Base-by-base conservation (phyloP, 2,113 vertebrate genomes). In the Pelecanus crispus region DNA sequence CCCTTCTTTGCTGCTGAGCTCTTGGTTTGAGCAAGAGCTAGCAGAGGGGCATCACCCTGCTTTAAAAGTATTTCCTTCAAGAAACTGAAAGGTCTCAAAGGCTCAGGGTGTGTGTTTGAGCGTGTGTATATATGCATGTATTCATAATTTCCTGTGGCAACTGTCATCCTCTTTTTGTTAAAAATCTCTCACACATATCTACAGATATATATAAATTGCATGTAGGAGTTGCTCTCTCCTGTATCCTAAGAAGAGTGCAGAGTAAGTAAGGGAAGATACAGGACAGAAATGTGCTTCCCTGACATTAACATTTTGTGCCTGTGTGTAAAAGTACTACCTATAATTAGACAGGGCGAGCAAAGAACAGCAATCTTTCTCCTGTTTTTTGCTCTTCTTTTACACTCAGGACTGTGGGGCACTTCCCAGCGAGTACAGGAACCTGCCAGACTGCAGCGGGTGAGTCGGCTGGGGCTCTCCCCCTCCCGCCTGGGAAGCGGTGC, bases 191-290 rank as follows among this genome's bases (percentile, higher is more conserved):
- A 21, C 58, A 20, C 58, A 17, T 62, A 88, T 92, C 59, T 65
- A 73, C 59, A 77, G 88, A 86, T 95, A 91, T 86, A 91, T 93
- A 96, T 88, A 96, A 91, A 88, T 82, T 88, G 31, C 42, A 80
- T 80, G 94, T 95, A 79, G 95, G 94, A 96, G 91, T 96, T 96
- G 65, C 84, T 85, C 40, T 82, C 81, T 80, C 49, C 29, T 80
- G 36, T 85, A 70, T 53, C 66, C 78, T 53, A 31, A 81, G 86
- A 77, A 78, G 73, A 56, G 25, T 32, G 62, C 31, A 80, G 93
- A 85, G 66, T 56, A 80, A 86, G 63, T 66, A 67, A 79, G 25
- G 59, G 70, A 87, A 85, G 66, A 53, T 28, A 67, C 18, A 66
- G 66, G 94, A 53, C 70, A 88, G 62, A 84, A 89, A 71, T 79